Evolutionary conservation across 2,888 invertebrate species (phyloP).

Genomic region (Ectemnius cavifrons): DNA sequence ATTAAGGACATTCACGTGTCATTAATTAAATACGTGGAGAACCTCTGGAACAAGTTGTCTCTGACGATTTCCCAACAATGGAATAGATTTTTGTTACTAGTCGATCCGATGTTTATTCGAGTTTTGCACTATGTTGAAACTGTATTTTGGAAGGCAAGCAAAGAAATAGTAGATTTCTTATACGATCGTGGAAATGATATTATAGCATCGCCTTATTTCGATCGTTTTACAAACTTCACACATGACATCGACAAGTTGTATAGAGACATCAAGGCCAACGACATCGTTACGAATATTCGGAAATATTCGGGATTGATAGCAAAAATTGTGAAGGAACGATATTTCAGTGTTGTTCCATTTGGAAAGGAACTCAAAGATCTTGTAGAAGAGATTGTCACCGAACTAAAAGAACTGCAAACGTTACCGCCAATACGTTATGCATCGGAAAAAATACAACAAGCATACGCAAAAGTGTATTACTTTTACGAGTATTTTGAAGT

Average conservation of each 20-base stretch:
- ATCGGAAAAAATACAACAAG: slow-evolving; percentile 81
- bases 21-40: slow-evolving; percentile 85
- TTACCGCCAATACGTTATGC: slow-evolving; percentile 82
- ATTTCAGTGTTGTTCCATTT: slow-evolving; percentile 84
- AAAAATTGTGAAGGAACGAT: slow-evolving; percentile 84
- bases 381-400: slow-evolving; percentile 82
- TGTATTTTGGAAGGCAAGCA: slow-evolving; percentile 86
- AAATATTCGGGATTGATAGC: slow-evolving; percentile 86
- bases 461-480: slow-evolving; percentile 84
- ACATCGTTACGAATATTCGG: slow-evolving; percentile 87
- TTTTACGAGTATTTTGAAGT: slow-evolving; percentile 88
- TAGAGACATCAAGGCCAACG: slow-evolving; percentile 87
- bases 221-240: slow-evolving; percentile 88
- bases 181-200: slow-evolving; percentile 89
- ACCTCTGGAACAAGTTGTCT: slow-evolving; percentile 86
- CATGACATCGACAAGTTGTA: slow-evolving; percentile 89
- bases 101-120: slow-evolving; percentile 89
- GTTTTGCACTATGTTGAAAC: slow-evolving; percentile 88
- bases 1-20: slow-evolving; percentile 87
- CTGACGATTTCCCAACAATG: slow-evolving; percentile 84
- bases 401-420: slow-evolving; percentile 82
- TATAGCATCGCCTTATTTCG: slow-evolving; percentile 89
- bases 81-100: slow-evolving; percentile 85
- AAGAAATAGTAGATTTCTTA: slow-evolving; percentile 88
- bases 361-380: slow-evolving; percentile 84